phyloP scores from a whole-genome alignment of 1,140 invertebrate species.

The Cydia pomonella region DNA sequence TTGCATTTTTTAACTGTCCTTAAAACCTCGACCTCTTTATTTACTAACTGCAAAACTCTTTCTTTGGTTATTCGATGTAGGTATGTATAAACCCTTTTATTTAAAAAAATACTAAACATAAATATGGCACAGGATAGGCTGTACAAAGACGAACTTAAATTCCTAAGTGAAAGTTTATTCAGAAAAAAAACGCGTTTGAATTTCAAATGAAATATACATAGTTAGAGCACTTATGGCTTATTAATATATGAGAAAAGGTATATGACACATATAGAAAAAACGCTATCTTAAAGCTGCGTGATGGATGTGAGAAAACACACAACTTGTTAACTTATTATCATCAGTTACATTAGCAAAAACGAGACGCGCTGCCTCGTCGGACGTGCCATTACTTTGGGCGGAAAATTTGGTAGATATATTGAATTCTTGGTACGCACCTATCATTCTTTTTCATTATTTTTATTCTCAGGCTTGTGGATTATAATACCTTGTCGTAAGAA shows the following conservation, averaged over 20 bases:
- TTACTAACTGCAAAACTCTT: too few species aligned
- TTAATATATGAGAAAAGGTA: not conserved
- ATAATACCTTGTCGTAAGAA: constrained; percentile 22
- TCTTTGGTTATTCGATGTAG: too few species aligned
- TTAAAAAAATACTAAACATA: too few species aligned
- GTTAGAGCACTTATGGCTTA: too few species aligned
- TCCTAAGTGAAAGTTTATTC: too few species aligned
- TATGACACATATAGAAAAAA: constrained; percentile 34
- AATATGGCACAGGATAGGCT: too few species aligned
- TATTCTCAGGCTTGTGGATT: not conserved
- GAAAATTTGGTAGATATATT: constrained; percentile 66
- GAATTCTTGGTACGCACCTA: constrained; percentile 39
- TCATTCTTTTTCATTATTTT: constrained; percentile 28
- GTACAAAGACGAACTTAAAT: too few species aligned
- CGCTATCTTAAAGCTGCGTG: constrained; percentile 40
- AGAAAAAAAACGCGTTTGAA: too few species aligned
- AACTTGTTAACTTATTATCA: constrained; percentile 75
- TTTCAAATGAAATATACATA: too few species aligned
- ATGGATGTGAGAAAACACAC: constrained; percentile 64
- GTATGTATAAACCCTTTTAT: too few species aligned
- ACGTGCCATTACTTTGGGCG: constrained; percentile 76
- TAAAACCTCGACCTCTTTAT: too few species aligned
- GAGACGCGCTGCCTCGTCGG: constrained; percentile 60
- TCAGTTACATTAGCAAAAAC: constrained; percentile 65
- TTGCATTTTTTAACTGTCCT: too few species aligned